Evolutionary conservation across 2,888 invertebrate species (phyloP).

Genomic region (Cantharis nigra): DNA sequence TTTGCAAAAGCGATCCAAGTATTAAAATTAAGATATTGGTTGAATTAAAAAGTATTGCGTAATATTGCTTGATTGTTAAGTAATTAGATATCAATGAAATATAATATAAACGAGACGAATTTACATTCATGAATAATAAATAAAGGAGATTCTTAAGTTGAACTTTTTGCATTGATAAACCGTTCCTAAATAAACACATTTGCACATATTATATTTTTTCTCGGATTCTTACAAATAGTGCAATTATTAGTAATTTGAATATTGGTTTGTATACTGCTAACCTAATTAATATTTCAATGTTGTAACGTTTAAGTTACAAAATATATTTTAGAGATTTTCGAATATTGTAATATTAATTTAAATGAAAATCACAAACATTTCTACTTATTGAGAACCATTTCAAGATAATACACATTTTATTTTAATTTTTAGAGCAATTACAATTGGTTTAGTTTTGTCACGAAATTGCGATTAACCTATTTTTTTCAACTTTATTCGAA

Average conservation of each 20-base stretch:
- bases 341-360: neutral
- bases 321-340: neutral
- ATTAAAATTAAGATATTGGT: too few relatives aligned
- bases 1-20: too few relatives aligned
- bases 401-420: neutral
- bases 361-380: neutral
- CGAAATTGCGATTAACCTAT: neutral
- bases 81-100: too few relatives aligned
- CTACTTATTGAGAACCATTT: neutral
- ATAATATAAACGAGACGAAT: too few relatives aligned
- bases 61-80: too few relatives aligned
- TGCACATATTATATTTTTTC: neutral
- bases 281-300: neutral
- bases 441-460: neutral
- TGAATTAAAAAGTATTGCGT: too few relatives aligned
- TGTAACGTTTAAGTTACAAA: neutral
- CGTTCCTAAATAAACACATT: neutral
- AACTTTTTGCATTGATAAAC: neutral
- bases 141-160: too few relatives aligned
- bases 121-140: too few relatives aligned
- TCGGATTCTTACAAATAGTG: neutral
- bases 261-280: neutral
- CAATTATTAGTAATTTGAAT: neutral
- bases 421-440: neutral
- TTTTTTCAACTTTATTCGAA: neutral